Evolutionary conservation across 2,888 invertebrate species (phyloP), one percentile per base, ranked within the genome.

Genomic region (Adelphocoris suturalis): DNA sequence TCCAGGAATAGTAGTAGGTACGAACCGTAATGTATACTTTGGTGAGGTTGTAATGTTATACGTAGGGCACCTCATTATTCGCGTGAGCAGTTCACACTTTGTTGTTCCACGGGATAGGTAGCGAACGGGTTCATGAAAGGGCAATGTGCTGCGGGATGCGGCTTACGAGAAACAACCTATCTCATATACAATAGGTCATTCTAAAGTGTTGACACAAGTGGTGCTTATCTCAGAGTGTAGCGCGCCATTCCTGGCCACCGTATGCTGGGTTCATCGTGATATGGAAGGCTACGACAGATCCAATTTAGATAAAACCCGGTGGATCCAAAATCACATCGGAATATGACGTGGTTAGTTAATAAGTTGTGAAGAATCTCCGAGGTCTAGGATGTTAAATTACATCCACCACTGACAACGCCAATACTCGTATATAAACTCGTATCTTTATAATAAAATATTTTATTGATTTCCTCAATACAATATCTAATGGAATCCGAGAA

Each of bases 151-250:
- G n/a, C n/a, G 28, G 46, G 28, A 12, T 28, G 76, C 28, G 46
- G 76, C 76, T 76, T 28, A 28, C 76, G 7, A 46, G 78, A 78
- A 37, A 78, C 78, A 47, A 78, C 78, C 78, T 78, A 78, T 78
- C 78, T 46, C 78, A 46, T 78, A 78, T 78, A 78, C 78, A 78
- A 46, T 78, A 78, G 78, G 78, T 78, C 78, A 78, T 78, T 78
- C 78, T 78, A 78, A 46, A 7, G 46, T 78, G 78, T 78, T 78
- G 78, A 78, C 78, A 78, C 78, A 46, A 68, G 68, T 68, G 27
- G 28, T 46, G 46, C 46, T 78, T 78, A 78, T 78, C 78, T 37
- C 47, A 19, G 14, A 13, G 46, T 46, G 37, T 46, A 46, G 37
- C 47, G 13, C 28, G 78, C 16, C 78, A 5, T n/a, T 37, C 47